These are phyloP conservation scores for Tachuris rubrigastra DNA, from an alignment of 2,113 vertebrate genomes.

Conservation along the genomic window DNA sequence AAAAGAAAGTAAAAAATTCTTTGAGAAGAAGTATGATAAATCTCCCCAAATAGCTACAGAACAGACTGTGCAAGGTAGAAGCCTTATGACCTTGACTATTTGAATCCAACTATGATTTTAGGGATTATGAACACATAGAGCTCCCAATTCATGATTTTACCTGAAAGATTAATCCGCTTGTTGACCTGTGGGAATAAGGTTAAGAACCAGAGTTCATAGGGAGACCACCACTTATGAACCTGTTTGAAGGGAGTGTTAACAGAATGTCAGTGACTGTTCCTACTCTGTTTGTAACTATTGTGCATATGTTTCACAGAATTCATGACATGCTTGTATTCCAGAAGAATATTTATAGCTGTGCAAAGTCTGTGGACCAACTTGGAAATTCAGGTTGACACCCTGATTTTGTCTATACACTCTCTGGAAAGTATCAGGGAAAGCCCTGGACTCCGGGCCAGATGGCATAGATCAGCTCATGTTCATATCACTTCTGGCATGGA, in stretches of 20 bases:
- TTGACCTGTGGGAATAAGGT: background rate
- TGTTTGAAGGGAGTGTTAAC: background rate
- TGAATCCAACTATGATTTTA: background rate
- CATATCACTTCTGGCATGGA: background rate
- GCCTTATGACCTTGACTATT: constrained; percentile 14
- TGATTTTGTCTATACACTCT: background rate
- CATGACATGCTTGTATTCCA: background rate
- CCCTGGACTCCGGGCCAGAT: background rate
- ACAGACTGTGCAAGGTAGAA: background rate
- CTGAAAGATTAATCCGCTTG: background rate
- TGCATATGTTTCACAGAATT: background rate
- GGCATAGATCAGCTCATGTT: background rate
- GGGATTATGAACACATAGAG: background rate
- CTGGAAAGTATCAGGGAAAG: background rate
- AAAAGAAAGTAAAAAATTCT: background rate
- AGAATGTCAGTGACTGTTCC: background rate
- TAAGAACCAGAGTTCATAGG: background rate
- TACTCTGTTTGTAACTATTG: background rate
- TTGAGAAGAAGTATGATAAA: background rate
- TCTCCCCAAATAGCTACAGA: background rate
- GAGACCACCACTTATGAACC: background rate
- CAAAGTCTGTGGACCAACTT: background rate
- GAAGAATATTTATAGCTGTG: background rate
- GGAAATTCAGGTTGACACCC: background rate
- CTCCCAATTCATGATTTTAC: background rate